phyloP scores from a whole-genome alignment of 1,140 invertebrate species.

The Tetramorium simillimum region DNA sequence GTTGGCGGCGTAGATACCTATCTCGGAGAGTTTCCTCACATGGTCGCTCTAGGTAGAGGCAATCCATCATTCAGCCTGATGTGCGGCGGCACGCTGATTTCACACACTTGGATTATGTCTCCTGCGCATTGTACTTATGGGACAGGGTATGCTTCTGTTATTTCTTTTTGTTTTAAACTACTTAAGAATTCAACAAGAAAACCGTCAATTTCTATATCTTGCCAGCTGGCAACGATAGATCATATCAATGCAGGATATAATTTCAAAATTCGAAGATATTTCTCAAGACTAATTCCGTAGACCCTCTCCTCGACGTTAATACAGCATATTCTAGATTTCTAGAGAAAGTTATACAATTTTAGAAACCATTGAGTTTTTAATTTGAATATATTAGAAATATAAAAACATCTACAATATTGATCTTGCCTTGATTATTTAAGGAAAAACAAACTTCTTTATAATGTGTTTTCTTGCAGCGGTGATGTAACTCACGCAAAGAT shows the following conservation, averaged over 20 bases:
- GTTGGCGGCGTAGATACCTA: conserved; percentile 40
- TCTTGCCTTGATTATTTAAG: conserved; percentile 1
- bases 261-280: not conserved
- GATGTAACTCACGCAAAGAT: conserved; percentile 56
- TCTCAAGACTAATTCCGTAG: not conserved
- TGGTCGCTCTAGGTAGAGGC: conserved; percentile 83
- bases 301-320: not conserved
- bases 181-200: not conserved
- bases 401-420: not conserved
- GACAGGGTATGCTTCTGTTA: conserved; percentile 64
- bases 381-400: not conserved
- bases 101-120: conserved; percentile 82
- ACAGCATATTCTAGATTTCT: too few species aligned
- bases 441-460: not conserved
- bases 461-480: conserved; percentile 46
- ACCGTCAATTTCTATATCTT: not conserved
- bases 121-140: conserved; percentile 82
- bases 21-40: conserved; percentile 87
- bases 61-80: conserved; percentile 73
- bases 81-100: conserved; percentile 84
- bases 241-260: not conserved
- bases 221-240: too few species aligned
- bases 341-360: too few species aligned
- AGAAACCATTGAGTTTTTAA: not conserved
- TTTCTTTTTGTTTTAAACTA: not conserved